These are phyloP conservation scores for Cancer borealis DNA, from an alignment of 2,888 invertebrate genomes.

Conservation along the genomic window DNA sequence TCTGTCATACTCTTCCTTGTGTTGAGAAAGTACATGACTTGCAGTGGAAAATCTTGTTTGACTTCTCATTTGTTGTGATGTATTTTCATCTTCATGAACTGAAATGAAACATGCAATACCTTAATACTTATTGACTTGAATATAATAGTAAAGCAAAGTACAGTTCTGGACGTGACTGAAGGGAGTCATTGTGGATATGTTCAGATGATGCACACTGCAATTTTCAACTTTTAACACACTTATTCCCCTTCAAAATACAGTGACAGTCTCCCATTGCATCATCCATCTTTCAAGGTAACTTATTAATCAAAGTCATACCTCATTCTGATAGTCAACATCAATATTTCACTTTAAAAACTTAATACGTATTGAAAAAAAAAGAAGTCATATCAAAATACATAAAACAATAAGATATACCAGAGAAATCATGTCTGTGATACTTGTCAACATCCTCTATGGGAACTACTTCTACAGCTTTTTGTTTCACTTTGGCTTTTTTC, in stretches of 20 bases:
- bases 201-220: no score
- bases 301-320: no score
- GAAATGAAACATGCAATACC: slow-evolving; percentile 42
- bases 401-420: slow-evolving; percentile 51
- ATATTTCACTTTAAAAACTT: no score
- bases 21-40: slow-evolving; percentile 72
- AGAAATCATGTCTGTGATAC: slow-evolving; percentile 66
- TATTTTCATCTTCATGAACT: slow-evolving; percentile 71
- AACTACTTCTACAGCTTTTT: slow-evolving; percentile 76
- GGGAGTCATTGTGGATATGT: background rate
- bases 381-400: background rate
- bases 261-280: no score
- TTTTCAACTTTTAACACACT: no score
- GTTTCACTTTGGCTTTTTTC: slow-evolving; percentile 81
- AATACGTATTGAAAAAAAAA: background rate
- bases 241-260: no score
- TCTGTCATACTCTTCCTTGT: slow-evolving; percentile 70
- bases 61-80: background rate
- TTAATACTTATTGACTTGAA: background rate
- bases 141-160: background rate
- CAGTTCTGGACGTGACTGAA: background rate
- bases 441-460: slow-evolving; percentile 71
- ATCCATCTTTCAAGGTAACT: no score
- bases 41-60: slow-evolving; percentile 56
- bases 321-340: no score